Evolutionary conservation across 1,140 invertebrate species (phyloP).

Genomic region (Orius insidiosus): DNA sequence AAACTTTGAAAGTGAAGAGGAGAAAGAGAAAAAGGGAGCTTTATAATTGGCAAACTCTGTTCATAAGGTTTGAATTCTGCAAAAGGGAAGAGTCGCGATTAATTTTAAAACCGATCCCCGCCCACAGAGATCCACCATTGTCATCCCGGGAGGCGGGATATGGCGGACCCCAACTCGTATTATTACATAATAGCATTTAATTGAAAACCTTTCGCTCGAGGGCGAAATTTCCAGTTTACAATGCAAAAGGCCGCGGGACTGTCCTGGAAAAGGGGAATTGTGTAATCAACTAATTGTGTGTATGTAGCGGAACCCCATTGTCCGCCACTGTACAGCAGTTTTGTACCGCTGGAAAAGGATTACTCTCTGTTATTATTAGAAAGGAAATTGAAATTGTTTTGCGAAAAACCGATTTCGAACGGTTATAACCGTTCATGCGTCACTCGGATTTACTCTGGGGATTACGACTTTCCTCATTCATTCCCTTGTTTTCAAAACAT

Average conservation of each 20-base stretch:
- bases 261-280: slow-evolving; percentile 4
- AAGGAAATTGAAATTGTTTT: too few species aligned
- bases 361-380: too few species aligned
- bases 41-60: slow-evolving; percentile 1
- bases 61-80: slow-evolving; percentile 3
- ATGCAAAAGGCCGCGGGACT: background rate
- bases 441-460: too few species aligned
- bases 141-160: background rate
- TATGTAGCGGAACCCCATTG: background rate
- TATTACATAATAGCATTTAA: slow-evolving; percentile 11
- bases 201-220: background rate
- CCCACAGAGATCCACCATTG: slow-evolving; percentile 1
- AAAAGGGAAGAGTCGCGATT: slow-evolving; percentile 1
- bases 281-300: slow-evolving; percentile 16
- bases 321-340: too few species aligned
- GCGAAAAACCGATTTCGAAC: too few species aligned
- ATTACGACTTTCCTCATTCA: too few species aligned
- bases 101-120: slow-evolving; percentile 11
- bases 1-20: background rate
- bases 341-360: too few species aligned
- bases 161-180: background rate
- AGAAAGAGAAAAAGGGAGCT: too few species aligned
- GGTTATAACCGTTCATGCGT: too few species aligned
- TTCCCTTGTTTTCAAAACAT: too few species aligned
- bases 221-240: background rate